These are phyloP conservation scores for Phodopus roborovskii DNA, from an alignment of 2,113 vertebrate genomes.

Conservation along the genomic window DNA sequence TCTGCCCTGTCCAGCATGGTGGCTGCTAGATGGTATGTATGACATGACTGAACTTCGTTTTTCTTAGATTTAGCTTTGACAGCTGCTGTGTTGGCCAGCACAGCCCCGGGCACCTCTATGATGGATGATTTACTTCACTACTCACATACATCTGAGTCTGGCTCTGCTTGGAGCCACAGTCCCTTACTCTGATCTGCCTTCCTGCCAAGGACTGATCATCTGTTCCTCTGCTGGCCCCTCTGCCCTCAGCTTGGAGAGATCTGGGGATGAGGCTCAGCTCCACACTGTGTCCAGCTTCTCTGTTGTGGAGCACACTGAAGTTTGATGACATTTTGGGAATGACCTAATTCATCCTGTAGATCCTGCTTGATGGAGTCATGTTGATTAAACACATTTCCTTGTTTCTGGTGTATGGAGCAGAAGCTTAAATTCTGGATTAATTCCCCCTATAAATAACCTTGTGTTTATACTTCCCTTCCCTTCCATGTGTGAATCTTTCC, in stretches of 20 bases:
- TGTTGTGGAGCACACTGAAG: background rate
- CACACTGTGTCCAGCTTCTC: background rate
- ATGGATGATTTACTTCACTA: too few species aligned
- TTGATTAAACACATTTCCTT: background rate
- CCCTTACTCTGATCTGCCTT: too few species aligned
- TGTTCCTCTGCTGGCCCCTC: background rate
- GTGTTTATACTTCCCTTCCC: background rate
- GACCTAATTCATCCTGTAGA: background rate
- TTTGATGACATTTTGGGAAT: background rate
- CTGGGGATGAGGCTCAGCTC: background rate
- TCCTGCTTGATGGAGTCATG: too few species aligned
- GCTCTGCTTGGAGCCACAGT: background rate
- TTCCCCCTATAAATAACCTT: background rate
- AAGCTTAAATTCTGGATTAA: background rate
- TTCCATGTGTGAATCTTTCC: background rate
- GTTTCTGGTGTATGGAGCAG: background rate
- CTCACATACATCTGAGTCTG: background rate
- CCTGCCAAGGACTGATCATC: too few species aligned
- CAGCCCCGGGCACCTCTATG: rapidly evolving
- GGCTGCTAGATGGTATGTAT: background rate
- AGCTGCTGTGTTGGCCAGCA: background rate
- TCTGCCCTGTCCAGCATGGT: background rate
- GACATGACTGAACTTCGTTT: background rate
- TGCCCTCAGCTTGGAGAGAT: background rate
- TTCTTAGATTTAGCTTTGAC: background rate